phyloP scores from a whole-genome alignment of 2,797 vertebrate species.

The Gymnoscopelus braueri region DNA sequence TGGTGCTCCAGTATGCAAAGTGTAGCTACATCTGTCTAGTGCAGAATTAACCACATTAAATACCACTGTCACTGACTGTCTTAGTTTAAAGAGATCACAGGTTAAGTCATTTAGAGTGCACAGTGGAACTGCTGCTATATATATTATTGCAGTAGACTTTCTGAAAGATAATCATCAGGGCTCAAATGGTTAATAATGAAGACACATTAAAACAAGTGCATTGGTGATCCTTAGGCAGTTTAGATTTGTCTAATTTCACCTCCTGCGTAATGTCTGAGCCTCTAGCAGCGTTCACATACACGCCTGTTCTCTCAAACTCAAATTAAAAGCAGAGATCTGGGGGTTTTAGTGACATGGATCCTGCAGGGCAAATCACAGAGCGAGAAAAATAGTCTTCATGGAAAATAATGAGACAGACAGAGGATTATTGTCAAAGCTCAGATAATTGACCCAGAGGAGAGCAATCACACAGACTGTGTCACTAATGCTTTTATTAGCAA shows the following conservation, averaged over 20 bases:
- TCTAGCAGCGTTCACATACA: slow-evolving; percentile 24
- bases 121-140: no score
- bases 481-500: slow-evolving; percentile 76
- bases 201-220: slow-evolving; percentile 22
- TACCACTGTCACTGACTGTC: no score
- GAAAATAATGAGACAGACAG: slow-evolving; percentile 2
- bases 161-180: slow-evolving; percentile 11
- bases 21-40: no score
- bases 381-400: no score
- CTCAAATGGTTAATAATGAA: slow-evolving; percentile 55
- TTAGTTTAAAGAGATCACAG: no score
- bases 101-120: background rate
- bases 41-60: no score
- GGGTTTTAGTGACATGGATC: no score
- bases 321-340: slow-evolving; percentile 15
- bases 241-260: slow-evolving; percentile 33
- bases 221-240: background rate
- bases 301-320: slow-evolving; percentile 29
- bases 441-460: slow-evolving; percentile 72
- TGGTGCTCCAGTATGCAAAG: no score
- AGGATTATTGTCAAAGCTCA: slow-evolving; percentile 51
- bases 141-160: background rate
- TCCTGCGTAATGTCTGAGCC: slow-evolving; percentile 30
- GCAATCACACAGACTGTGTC: slow-evolving; percentile 58
- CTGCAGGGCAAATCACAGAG: no score